Conservation (phyloP, 92 coral and sea anemone genomes). For the Heteractis magnifica region DNA sequence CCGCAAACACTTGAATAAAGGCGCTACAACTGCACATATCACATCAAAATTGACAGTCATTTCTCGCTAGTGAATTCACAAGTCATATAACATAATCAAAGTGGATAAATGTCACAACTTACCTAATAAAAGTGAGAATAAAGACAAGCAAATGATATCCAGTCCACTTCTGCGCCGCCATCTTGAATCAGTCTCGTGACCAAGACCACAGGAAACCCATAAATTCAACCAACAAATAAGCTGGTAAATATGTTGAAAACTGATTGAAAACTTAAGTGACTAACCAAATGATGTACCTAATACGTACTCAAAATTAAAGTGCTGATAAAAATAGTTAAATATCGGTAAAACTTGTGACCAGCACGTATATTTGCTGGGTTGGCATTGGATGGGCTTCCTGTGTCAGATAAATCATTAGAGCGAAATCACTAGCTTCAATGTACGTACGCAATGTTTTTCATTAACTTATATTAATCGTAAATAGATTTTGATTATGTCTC, state of each 20-base stretch:
- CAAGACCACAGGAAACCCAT: constrained; percentile 18
- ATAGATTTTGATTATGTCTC: neutral
- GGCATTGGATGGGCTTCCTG: neutral
- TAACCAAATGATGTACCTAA: too few species aligned
- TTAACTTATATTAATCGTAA: neutral
- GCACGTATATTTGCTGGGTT: too few species aligned
- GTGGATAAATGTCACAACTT: neutral
- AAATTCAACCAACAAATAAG: neutral
- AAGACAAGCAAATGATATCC: constrained; percentile 57
- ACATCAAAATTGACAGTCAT: neutral
- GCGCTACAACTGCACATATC: neutral
- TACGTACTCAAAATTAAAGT: too few species aligned
- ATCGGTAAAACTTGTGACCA: too few species aligned
- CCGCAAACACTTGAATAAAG: neutral
- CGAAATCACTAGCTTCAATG: neutral
- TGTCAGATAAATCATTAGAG: neutral
- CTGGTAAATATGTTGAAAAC: too few species aligned
- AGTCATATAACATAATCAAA: neutral
- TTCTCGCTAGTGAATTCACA: neutral
- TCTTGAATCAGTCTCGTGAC: constrained; percentile 35
- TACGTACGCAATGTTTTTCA: neutral
- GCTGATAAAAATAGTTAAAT: too few species aligned
- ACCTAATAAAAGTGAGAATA: constrained; percentile 67
- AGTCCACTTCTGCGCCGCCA: constrained; percentile 52
- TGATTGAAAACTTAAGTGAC: too few species aligned